Percentiles rank a stretch among this genome's conserved stretches.
Conservation (phyloP, 1,140 invertebrate genomes). For the Bursaphelenchus mucronatus region DNA sequence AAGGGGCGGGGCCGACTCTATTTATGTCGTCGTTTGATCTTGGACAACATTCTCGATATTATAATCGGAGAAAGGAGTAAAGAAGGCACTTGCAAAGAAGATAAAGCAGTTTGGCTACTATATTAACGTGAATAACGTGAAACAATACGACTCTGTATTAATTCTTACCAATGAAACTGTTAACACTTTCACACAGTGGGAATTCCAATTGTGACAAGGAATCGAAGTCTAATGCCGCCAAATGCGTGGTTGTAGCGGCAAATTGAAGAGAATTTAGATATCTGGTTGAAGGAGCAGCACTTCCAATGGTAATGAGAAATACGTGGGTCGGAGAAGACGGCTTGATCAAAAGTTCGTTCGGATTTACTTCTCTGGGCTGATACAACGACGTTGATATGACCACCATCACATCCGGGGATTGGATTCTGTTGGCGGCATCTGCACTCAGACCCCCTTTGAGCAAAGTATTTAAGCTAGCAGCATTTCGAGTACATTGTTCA, state of each 20-base stretch:
- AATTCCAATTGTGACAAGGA: conserved; percentile 23
- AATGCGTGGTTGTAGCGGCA: conserved; percentile 29
- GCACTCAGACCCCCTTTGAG: conserved; percentile 14
- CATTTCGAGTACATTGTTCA: conserved; percentile 3
- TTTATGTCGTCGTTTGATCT: no score
- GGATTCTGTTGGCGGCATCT: conserved; percentile 25
- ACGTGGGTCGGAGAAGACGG: conserved; percentile 34
- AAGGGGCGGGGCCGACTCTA: no score
- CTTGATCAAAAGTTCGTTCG: conserved; percentile 25
- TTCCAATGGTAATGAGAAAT: conserved; percentile 26
- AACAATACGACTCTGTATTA: neutral
- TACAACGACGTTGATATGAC: conserved; percentile 27
- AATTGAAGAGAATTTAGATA: conserved; percentile 19
- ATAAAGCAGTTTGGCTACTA: no score
- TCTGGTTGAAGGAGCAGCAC: conserved; percentile 13
- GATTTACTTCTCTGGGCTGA: conserved; percentile 23
- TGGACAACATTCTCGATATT: no score
- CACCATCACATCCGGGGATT: conserved; percentile 26
- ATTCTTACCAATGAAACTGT: conserved; percentile 32
- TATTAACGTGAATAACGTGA: neutral
- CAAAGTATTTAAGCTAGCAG: conserved; percentile 23
- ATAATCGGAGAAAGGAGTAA: no score
- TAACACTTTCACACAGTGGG: conserved; percentile 31
- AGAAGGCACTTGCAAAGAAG: no score
- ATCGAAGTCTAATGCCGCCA: conserved; percentile 33